Evolutionary conservation across 2,113 vertebrate species (phyloP).

Genomic region (Psammodynastes pulverulentus): DNA sequence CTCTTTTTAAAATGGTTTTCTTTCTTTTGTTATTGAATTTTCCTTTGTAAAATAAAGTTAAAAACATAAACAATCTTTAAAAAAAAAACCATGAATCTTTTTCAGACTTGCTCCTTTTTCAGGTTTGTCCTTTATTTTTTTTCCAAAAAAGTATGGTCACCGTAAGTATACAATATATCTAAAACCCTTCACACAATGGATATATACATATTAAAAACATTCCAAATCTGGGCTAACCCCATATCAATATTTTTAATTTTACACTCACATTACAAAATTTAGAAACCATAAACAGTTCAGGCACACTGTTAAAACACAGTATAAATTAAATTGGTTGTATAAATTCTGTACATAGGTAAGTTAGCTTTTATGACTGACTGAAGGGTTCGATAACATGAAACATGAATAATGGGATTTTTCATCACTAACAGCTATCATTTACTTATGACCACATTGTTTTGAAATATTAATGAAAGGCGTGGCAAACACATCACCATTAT

Average conservation of each 20-base stretch:
- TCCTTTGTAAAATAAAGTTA: neutral
- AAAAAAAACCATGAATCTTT: neutral
- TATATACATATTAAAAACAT: constrained; percentile 14
- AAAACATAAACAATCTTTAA: neutral
- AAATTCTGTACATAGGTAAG: constrained; percentile 71
- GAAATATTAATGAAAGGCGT: constrained; percentile 49
- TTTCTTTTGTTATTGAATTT: neutral
- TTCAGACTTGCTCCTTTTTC: neutral
- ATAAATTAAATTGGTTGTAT: constrained; percentile 70
- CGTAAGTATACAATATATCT: neutral
- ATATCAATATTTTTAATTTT: constrained; percentile 40
- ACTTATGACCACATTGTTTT: constrained; percentile 63
- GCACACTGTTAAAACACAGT: constrained; percentile 79
- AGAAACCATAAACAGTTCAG: constrained; percentile 72
- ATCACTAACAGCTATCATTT: constrained; percentile 56
- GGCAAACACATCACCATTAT: constrained; percentile 57
- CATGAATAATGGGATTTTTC: constrained; percentile 61
- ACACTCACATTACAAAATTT: constrained; percentile 76
- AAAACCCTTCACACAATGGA: constrained; percentile 20
- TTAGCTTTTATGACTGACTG: constrained; percentile 66
- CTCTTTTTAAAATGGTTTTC: neutral
- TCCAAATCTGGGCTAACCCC: neutral
- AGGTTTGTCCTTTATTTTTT: neutral
- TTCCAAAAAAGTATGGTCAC: neutral
- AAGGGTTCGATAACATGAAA: constrained; percentile 60